Evolutionary conservation across 2,797 vertebrate genomes (phyloP).

Genomic region (Diplodus puntazzo): DNA sequence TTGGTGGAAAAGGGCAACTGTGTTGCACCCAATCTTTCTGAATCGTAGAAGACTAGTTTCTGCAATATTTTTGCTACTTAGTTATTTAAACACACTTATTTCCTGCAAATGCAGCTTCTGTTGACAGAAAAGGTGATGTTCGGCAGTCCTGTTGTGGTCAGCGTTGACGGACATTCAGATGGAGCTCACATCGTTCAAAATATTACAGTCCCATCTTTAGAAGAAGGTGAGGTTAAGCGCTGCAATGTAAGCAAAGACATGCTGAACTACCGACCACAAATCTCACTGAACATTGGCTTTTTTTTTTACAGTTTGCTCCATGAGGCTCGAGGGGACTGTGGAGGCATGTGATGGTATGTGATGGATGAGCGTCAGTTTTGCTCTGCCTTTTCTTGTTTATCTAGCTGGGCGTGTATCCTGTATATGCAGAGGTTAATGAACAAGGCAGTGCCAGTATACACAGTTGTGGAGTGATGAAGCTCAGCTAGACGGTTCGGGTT

Average conservation of each 20-base stretch:
- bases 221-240: slow-evolving; percentile 64
- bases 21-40: background rate
- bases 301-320: slow-evolving; percentile 65
- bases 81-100: slow-evolving; percentile 9
- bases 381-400: background rate
- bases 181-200: background rate
- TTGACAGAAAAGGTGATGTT: slow-evolving; percentile 64
- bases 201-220: slow-evolving; percentile 67
- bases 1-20: too few relatives aligned
- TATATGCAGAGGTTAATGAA: too few relatives aligned
- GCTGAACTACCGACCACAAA: background rate
- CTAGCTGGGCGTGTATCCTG: too few relatives aligned
- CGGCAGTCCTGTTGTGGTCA: slow-evolving; percentile 64
- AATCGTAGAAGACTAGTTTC: background rate
- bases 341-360: slow-evolving; percentile 56
- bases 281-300: background rate
- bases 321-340: background rate
- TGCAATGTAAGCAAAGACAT: background rate
- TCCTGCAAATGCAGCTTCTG: slow-evolving; percentile 69
- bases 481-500: background rate
- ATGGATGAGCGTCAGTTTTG: slow-evolving; percentile 33
- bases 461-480: background rate
- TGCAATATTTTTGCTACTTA: background rate
- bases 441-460: background rate
- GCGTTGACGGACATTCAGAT: slow-evolving; percentile 24